A percentile compares a stretch with the other conserved stretches of the same genome.
Conservation (phyloP, 2,888 invertebrate genomes). For the Poecilus cupreus region DNA sequence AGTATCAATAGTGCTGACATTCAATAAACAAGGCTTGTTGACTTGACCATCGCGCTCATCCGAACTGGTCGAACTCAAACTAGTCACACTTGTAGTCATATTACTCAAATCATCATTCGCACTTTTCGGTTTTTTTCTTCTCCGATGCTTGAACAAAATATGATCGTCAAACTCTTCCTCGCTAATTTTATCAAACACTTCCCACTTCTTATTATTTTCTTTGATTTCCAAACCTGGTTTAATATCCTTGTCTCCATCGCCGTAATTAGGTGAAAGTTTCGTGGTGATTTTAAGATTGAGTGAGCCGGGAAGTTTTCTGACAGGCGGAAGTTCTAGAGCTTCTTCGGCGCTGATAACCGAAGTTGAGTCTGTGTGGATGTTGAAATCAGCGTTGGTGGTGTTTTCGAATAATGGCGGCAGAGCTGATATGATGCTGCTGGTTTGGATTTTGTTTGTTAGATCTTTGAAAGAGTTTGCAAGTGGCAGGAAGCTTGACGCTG, state of each 20-base stretch:
- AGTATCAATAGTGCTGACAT: constrained; percentile 72
- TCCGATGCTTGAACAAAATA: constrained; percentile 79
- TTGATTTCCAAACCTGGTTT: constrained; percentile 45
- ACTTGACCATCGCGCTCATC: constrained; percentile 66
- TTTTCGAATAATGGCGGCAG: constrained; percentile 67
- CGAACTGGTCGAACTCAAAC: constrained; percentile 69
- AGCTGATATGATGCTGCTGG: constrained; percentile 68
- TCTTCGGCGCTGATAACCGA: constrained; percentile 81
- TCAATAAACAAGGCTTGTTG: constrained; percentile 72
- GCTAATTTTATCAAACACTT: constrained; percentile 82
- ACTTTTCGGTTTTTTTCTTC: constrained; percentile 68
- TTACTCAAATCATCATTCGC: neutral
- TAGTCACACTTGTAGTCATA: constrained; percentile 64
- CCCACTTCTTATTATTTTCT: constrained; percentile 74
- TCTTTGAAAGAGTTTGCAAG: constrained; percentile 68
- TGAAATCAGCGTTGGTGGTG: constrained; percentile 63
- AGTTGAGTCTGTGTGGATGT: constrained; percentile 72
- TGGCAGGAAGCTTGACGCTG: constrained; percentile 61
- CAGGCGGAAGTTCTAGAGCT: constrained; percentile 82
- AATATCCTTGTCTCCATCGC: constrained; percentile 11
- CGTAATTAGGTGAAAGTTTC: too few relatives aligned
- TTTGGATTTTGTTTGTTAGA: constrained; percentile 69
- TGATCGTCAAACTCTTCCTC: constrained; percentile 84
- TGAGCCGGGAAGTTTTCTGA: constrained; percentile 73
- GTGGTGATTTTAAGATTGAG: constrained; percentile 64